phyloP scores from a whole-genome alignment of 2,113 vertebrate species.

The Pelodiscus sinensis region DNA sequence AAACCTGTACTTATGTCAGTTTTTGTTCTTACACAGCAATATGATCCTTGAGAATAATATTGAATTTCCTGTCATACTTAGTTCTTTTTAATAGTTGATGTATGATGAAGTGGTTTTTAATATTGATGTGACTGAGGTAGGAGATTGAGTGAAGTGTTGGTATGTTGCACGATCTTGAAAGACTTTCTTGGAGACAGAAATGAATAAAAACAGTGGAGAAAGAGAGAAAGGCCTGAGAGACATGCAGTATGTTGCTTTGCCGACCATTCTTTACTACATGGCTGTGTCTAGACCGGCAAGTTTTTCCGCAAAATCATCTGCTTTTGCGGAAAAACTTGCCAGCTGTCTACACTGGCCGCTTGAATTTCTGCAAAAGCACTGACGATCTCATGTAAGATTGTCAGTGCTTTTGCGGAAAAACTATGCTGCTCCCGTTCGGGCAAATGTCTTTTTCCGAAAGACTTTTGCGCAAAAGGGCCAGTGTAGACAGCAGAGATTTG shows the following conservation, averaged over 20 bases:
- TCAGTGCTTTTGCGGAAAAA: no score
- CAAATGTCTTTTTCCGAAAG: no score
- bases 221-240: slow-evolving; percentile 3
- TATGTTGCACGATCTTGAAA: slow-evolving; percentile 1
- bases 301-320: no score
- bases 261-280: slow-evolving; percentile 14
- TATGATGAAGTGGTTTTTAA: neutral
- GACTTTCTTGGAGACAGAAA: neutral
- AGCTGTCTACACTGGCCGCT: no score
- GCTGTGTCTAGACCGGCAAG: no score
- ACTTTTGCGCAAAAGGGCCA: no score
- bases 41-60: neutral
- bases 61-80: neutral
- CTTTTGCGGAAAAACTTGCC: no score
- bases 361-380: no score
- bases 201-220: neutral
- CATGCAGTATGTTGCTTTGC: neutral
- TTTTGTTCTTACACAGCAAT: neutral
- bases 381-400: no score
- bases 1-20: slow-evolving; percentile 4
- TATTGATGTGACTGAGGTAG: neutral
- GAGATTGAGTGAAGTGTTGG: neutral
- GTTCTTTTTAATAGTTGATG: neutral
- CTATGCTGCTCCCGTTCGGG: no score
- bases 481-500: no score